These are phyloP conservation scores for Sphinx pinastri DNA, from an alignment of 2,888 invertebrate species.

Conservation along the genomic window DNA sequence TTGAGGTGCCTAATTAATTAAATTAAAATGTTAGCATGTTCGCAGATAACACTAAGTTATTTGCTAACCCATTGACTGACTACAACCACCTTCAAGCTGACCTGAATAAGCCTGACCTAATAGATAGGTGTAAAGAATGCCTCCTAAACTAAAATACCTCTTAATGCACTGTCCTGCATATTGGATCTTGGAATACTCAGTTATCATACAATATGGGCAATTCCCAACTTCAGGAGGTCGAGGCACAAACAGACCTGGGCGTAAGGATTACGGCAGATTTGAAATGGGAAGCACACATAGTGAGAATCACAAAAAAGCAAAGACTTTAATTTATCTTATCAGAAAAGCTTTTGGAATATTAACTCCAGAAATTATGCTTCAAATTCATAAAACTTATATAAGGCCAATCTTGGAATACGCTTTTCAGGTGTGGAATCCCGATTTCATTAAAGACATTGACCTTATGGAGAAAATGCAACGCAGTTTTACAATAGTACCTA, in stretches of 20 bases:
- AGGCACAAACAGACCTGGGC: conserved; percentile 6
- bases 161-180: not conserved
- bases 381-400: not conserved
- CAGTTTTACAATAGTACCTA: no score
- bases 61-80: not conserved
- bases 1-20: not conserved
- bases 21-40: not conserved
- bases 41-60: not conserved
- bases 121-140: not conserved
- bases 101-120: not conserved
- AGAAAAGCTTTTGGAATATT: not conserved
- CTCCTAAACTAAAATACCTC: not conserved
- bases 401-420: not conserved
- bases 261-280: not conserved
- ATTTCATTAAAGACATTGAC: not conserved
- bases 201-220: not conserved
- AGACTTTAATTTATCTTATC: not conserved
- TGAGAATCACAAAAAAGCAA: not conserved
- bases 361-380: not conserved
- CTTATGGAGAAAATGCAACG: no score
- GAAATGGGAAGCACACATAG: not conserved
- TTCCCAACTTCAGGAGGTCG: not conserved
- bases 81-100: not conserved
- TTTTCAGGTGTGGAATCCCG: not conserved
- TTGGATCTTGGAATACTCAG: not conserved